Base-by-base conservation (phyloP, 2,113 vertebrate genomes). In the Thinocorus orbignyianus region DNA sequence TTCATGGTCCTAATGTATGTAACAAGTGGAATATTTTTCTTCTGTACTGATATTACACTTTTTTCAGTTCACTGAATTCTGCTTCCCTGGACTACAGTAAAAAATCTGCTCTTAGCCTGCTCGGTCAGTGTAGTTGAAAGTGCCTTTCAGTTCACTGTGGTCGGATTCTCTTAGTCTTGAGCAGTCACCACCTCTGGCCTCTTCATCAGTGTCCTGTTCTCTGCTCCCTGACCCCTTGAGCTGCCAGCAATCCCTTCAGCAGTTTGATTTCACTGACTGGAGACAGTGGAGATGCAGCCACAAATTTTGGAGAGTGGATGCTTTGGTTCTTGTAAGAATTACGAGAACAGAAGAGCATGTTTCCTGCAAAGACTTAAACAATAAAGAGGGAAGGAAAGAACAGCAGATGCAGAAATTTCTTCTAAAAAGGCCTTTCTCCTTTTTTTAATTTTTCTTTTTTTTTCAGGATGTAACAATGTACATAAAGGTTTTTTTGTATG, bases 141-240 rank as follows among this genome's bases (percentile, higher is more conserved):
- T 84, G 73, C 4, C 35, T 68, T 85, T 77, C 30, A 26, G 30
- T 52, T 88, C 54, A 25, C 20, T n/a, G 28, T 51, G 26, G 20
- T 3, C 48, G 49, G 74, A 52, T 48, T 79, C 71, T 58, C 2
- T 0, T 8, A 28, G 55, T 52, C 66, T 13, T 64, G 44, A 60
- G 61, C 1, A 1, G 26, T 87, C 68, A 55, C 26, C 39, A 17
- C 33, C 51, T 65, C 24, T 31, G 13, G 55, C 37, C n/a, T 61
- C 41, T 28, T 76, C 41, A 49, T 35, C 35, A 12, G 1, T 28
- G 42, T 60, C 33, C 13, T 0, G 0, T 13, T 49, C 28, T 54
- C 52, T 54, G 26, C 15, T 10, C 1, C 13, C 13, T 35, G 46
- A 17, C 8, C 8, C 48, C 5, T 48, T 3, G 16, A 73, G n/a